A percentile compares a stretch with the other conserved stretches of the same genome.
phyloP scores from a whole-genome alignment of 2,797 vertebrate species.

The Eospalax fontanierii region DNA sequence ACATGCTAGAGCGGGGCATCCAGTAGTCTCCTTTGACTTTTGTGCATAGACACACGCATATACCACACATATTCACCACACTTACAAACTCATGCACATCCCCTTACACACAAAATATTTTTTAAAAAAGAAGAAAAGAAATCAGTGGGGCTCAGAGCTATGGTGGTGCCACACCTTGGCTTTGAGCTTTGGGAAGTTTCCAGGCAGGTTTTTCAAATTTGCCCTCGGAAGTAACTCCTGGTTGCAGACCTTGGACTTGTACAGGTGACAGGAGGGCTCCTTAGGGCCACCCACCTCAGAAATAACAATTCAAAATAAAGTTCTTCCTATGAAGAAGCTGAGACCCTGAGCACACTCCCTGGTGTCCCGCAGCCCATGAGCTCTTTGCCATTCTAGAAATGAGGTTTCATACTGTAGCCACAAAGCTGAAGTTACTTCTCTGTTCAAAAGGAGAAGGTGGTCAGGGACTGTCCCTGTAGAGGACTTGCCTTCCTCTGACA shows the following conservation, averaged over 20 bases:
- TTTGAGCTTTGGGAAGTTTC: background rate
- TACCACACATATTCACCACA: no score
- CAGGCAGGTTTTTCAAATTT: background rate
- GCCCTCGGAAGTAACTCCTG: background rate
- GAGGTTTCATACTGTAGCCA: background rate
- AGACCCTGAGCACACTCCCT: rapidly evolving
- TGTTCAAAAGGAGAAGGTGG: background rate
- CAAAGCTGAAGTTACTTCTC: background rate
- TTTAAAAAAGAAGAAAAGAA: background rate
- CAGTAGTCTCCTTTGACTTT: background rate
- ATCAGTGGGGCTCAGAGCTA: background rate
- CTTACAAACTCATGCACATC: no score
- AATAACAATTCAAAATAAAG: background rate
- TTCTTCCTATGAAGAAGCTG: background rate
- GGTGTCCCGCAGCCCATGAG: background rate
- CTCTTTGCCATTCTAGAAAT: background rate
- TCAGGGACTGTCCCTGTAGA: no score
- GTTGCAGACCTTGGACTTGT: background rate
- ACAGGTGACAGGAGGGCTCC: background rate
- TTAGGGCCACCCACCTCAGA: background rate
- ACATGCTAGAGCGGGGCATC: background rate
- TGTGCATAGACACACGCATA: background rate
- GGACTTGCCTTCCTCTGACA: background rate
- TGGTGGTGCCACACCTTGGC: no score
- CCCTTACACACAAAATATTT: background rate